Evolutionary conservation across 2,797 vertebrate species (phyloP).

Genomic region (Argya squamiceps): DNA sequence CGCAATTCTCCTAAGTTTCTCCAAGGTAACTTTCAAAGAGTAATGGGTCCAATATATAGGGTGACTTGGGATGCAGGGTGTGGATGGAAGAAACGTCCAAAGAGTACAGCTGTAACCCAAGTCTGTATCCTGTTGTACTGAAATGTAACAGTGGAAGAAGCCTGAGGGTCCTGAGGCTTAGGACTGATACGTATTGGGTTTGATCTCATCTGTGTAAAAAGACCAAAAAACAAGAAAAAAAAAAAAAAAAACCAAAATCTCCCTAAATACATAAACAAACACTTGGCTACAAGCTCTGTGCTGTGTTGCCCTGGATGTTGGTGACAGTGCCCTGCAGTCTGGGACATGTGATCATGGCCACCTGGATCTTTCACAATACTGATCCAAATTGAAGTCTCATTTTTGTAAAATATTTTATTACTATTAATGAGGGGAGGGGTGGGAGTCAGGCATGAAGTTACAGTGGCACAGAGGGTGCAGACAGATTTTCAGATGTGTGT

Average conservation of each 20-base stretch:
- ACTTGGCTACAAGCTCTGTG: not conserved
- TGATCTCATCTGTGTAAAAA: not conserved
- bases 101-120: not conserved
- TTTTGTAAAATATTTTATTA: not conserved
- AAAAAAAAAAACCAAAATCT: no score
- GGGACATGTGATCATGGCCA: fast-evolving
- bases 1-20: not conserved
- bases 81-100: not conserved
- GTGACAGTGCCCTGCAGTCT: not conserved
- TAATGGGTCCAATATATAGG: not conserved
- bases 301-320: not conserved
- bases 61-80: not conserved
- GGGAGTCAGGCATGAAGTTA: not conserved
- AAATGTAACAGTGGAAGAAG: not conserved
- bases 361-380: not conserved
- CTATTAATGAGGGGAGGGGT: not conserved
- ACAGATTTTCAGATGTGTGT: not conserved
- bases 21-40: not conserved
- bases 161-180: not conserved
- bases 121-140: not conserved
- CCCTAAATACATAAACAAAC: not conserved
- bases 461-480: not conserved
- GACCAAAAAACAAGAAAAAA: not conserved
- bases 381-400: not conserved
- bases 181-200: not conserved